Percentiles rank a stretch among this genome's conserved stretches.
phyloP scores from a whole-genome alignment of 2,797 vertebrate genomes.

The Catamblyrhynchus diadema region DNA sequence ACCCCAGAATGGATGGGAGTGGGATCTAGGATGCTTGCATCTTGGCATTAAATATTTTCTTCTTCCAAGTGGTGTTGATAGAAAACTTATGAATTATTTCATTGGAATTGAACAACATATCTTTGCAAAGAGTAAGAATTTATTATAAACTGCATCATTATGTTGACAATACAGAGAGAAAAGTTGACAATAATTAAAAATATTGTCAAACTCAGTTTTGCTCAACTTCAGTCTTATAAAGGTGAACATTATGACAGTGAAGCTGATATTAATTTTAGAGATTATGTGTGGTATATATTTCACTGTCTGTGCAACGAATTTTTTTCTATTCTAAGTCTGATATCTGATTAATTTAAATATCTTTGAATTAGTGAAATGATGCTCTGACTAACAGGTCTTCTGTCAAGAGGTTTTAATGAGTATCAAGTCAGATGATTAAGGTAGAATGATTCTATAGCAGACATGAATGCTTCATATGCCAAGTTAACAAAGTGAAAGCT shows the following conservation, averaged over 20 bases:
- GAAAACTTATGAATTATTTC: neutral
- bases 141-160: neutral
- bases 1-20: neutral
- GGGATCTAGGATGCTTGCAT: neutral
- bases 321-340: conserved; percentile 11
- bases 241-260: neutral
- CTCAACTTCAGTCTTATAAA: neutral
- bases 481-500: neutral
- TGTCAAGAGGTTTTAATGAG: conserved; percentile 4
- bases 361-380: conserved; percentile 6
- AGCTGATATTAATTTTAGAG: neutral
- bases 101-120: neutral
- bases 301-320: neutral
- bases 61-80: neutral
- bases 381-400: neutral
- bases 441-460: neutral
- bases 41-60: neutral
- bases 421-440: conserved; percentile 16
- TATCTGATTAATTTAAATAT: conserved; percentile 15
- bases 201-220: neutral
- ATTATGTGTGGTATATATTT: neutral
- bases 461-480: conserved; percentile 4
- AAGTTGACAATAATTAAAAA: neutral
- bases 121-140: neutral
- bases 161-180: neutral